phyloP scores from a whole-genome alignment of 2,113 vertebrate species.

The Sminthopsis crassicaudata region DNA sequence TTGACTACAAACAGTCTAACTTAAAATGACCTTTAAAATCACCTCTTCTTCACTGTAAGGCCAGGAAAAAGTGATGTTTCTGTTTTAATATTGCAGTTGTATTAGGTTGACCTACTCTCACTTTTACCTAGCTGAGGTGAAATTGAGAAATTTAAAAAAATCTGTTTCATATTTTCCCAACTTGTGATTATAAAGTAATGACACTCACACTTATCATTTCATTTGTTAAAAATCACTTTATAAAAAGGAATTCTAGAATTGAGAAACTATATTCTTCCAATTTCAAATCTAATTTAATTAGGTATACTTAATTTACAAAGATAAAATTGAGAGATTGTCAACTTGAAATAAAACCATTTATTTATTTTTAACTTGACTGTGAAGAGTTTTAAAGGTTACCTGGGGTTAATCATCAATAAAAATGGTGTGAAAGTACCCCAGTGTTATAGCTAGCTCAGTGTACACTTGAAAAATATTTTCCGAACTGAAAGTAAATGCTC shows the following conservation, averaged over 20 bases:
- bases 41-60: neutral
- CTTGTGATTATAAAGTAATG: accelerated
- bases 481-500: neutral
- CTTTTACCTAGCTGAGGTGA: neutral
- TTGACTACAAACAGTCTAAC: neutral
- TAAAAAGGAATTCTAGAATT: neutral
- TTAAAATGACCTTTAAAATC: neutral
- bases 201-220: accelerated
- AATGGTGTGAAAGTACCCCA: neutral
- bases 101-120: accelerated
- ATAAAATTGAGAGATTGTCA: neutral
- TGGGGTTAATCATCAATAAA: neutral
- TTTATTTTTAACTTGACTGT: too few species aligned
- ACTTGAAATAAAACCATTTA: neutral
- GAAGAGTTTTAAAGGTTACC: neutral
- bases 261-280: neutral
- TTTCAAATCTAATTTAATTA: neutral
- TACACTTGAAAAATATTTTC: neutral
- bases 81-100: neutral
- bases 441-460: neutral
- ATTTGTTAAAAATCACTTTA: neutral
- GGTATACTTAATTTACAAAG: neutral
- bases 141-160: neutral
- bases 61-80: neutral
- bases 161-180: accelerated